These are phyloP conservation scores for Drosophila birchii DNA, from an alignment of 2,888 invertebrate species.

Conservation along the genomic window DNA sequence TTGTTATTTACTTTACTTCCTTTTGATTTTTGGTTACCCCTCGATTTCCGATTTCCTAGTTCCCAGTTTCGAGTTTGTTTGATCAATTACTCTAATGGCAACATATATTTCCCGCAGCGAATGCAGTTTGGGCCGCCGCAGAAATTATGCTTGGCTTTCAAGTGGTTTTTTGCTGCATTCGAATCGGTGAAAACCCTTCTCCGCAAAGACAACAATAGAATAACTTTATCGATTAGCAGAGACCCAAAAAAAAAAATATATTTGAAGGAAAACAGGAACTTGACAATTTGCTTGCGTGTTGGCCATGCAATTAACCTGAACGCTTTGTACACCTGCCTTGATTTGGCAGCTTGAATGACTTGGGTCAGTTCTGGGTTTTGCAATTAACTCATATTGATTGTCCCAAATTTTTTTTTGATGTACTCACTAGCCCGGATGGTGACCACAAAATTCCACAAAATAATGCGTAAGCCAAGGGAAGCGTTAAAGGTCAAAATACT, in stretches of 20 bases:
- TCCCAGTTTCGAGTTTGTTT: conserved; percentile 71
- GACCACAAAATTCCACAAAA: conserved; percentile 22
- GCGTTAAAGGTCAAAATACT: conserved; percentile 41
- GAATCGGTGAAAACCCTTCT: conserved; percentile 24
- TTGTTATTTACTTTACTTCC: conserved; percentile 26
- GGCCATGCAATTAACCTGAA: conserved; percentile 59
- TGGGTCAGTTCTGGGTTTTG: conserved; percentile 50
- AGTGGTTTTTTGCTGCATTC: conserved; percentile 6
- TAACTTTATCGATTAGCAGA: conserved; percentile 70
- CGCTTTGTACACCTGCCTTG: conserved; percentile 66
- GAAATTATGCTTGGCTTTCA: conserved; percentile 55
- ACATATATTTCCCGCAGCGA: conserved; percentile 24
- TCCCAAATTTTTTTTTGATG: conserved; percentile 62
- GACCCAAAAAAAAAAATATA: conserved; percentile 36
- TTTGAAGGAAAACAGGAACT: conserved; percentile 33
- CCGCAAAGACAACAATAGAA: conserved; percentile 59
- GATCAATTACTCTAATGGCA: conserved; percentile 77
- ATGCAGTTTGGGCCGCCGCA: conserved; percentile 37
- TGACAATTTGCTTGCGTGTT: conserved; percentile 70
- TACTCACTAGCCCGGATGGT: conserved; percentile 6
- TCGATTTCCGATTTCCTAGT: conserved; percentile 56
- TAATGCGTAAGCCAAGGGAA: conserved; percentile 27
- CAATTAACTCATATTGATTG: conserved; percentile 78
- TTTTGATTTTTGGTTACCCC: conserved; percentile 55
- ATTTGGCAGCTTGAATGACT: conserved; percentile 59